A percentile compares a stretch with the other conserved stretches of the same genome.
These are phyloP conservation scores for Chrysopa pallens DNA, from an alignment of 1,140 invertebrate genomes.

Conservation along the genomic window DNA sequence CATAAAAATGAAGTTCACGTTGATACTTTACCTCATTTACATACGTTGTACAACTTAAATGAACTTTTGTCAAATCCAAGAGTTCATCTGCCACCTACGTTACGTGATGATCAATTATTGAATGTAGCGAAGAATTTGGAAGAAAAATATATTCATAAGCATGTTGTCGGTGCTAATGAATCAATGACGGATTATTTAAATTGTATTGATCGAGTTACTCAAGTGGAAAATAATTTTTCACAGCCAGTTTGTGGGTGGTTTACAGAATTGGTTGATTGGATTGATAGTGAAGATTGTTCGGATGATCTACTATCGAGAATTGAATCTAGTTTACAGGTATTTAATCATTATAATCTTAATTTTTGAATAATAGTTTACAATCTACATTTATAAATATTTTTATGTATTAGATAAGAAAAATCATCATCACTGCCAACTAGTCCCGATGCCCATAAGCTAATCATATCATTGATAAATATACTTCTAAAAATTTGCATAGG, in stretches of 20 bases:
- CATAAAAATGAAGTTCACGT: conserved; percentile 15
- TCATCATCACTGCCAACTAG: too few relatives aligned
- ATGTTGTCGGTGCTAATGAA: conserved; percentile 4
- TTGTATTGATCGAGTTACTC: too few relatives aligned
- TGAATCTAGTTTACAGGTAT: not conserved
- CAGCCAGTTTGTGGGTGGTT: conserved; percentile 8
- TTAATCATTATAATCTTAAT: too few relatives aligned
- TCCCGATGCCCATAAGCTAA: too few relatives aligned
- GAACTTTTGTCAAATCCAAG: conserved; percentile 20
- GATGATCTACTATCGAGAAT: conserved; percentile 6
- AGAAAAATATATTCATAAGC: conserved; percentile 39
- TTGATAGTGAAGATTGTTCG: conserved; percentile 6
- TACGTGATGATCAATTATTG: conserved; percentile 29
- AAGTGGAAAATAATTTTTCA: too few relatives aligned
- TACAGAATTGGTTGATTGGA: conserved; percentile 13
- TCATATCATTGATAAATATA: too few relatives aligned
- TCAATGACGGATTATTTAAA: not conserved
- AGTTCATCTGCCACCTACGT: conserved; percentile 23
- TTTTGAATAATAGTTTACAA: too few relatives aligned
- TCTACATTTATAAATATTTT: too few relatives aligned
- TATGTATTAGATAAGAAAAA: too few relatives aligned
- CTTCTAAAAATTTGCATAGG: too few relatives aligned
- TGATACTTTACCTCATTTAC: conserved; percentile 36
- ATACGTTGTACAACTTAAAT: conserved; percentile 47
- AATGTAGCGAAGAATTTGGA: conserved; percentile 32